Base-by-base conservation (phyloP, 2,113 vertebrate genomes). In the Tympanuchus pallidicinctus region DNA sequence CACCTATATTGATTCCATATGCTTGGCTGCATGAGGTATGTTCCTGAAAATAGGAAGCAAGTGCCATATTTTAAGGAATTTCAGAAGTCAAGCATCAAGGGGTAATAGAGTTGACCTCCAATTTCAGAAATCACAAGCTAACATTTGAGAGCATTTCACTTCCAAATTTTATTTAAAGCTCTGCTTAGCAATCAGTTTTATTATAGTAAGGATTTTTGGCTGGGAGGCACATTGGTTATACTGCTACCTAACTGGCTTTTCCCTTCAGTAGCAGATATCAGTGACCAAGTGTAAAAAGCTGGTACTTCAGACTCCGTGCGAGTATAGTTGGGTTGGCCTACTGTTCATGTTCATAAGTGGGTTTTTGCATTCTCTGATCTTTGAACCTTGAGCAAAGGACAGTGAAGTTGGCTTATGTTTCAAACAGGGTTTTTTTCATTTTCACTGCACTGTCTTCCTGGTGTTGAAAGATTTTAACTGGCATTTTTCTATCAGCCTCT, bases 131-230 rank as follows among this genome's bases (percentile, higher is more conserved):
- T 92, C 86, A 90, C 75, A 77, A 30, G 48, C 82, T 94, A 94
- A 96, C 75, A 45, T 89, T 95, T 95, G 74, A 94, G 64, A 90
- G 56, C 60, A 67, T 96, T 97, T 95, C 57, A 65, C 82, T 97
- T 95, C 86, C 73, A 94, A 96, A 96, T 79, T 97, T 96, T 95
- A 94, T 96, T 94, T 97, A 94, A 97, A 97, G 82, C 82, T 94
- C 75, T 96, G 61, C 94, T 96, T 96, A 95, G 78, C 85, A 91
- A 93, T 96, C 81, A 82, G 27, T 97, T 97, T 92, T 89, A 56
- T 89, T 90, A 82, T 78, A 91, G 89, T 82, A 57, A 75, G 43
- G 69, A 60, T 61, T 92, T 93, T 65, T 91, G 66, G 19, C 95
- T 89, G 50, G 36, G 61, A 85, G 81, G 73, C 43, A 89, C 71